A percentile compares a stretch with the other conserved stretches of the same genome.
Evolutionary conservation across 2,797 vertebrate genomes (phyloP).

Genomic region (Platyrinchus mystaceus): DNA sequence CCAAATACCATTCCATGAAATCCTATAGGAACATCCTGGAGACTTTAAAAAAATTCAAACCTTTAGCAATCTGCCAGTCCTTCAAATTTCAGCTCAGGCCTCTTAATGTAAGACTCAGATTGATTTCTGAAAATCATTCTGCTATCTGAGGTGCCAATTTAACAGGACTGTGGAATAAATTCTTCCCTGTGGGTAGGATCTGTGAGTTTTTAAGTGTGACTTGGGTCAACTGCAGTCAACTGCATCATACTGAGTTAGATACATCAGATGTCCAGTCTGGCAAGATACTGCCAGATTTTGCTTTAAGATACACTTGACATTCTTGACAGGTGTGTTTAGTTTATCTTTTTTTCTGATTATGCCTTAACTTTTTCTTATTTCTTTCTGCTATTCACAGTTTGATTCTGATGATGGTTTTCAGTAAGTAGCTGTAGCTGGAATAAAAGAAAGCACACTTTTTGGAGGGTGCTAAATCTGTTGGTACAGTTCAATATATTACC

Average conservation of each 20-base stretch:
- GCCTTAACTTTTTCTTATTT: background rate
- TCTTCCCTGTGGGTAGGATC: background rate
- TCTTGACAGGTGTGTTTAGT: background rate
- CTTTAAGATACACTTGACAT: background rate
- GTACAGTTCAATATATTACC: background rate
- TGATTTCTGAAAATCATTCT: background rate
- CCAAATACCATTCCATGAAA: background rate
- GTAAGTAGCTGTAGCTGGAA: background rate
- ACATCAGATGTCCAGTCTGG: background rate
- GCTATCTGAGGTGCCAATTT: background rate
- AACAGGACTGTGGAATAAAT: background rate
- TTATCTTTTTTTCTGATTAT: background rate
- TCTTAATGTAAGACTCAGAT: background rate
- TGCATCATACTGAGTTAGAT: background rate
- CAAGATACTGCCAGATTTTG: background rate
- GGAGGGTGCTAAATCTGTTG: background rate
- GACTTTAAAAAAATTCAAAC: background rate
- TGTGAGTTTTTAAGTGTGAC: background rate
- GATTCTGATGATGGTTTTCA: background rate
- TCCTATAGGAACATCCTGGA: background rate
- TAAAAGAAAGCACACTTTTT: background rate
- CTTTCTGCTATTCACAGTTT: background rate
- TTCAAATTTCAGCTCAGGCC: background rate
- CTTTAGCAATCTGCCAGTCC: background rate
- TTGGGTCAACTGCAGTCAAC: background rate